Percentiles rank a stretch among this genome's conserved stretches.
Evolutionary conservation across 2,888 invertebrate genomes (phyloP).

Genomic region (Phaedon cochleariae): DNA sequence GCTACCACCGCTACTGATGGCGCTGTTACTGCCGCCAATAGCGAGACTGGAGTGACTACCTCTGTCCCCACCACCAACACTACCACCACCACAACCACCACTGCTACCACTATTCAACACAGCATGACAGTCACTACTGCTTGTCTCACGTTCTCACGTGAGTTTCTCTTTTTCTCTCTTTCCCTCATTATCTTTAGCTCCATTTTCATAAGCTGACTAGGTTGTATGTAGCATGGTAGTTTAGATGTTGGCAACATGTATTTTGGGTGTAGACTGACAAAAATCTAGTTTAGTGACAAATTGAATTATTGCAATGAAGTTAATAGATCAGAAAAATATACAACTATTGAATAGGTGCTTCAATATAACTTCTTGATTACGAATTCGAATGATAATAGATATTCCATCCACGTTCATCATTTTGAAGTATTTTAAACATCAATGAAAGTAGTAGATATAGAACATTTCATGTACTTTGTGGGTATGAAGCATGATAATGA

Average conservation of each 20-base stretch:
- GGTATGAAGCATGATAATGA: too few species aligned
- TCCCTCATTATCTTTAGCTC: slow-evolving; percentile 23
- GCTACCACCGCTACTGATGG: slow-evolving; percentile 57
- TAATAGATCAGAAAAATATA: too few species aligned
- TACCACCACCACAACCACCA: slow-evolving; percentile 30
- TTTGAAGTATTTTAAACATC: too few species aligned
- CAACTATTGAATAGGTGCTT: too few species aligned
- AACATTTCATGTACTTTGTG: too few species aligned
- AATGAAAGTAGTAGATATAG: too few species aligned
- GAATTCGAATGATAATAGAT: too few species aligned
- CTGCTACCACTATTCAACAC: slow-evolving; percentile 5
- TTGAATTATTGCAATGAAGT: too few species aligned
- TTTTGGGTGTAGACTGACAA: too few species aligned
- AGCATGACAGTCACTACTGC: slow-evolving; percentile 35
- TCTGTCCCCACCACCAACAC: slow-evolving; percentile 22
- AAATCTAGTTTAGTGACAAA: too few species aligned
- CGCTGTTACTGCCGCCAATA: slow-evolving; percentile 55
- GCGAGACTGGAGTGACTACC: slow-evolving; percentile 52
- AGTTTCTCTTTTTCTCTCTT: slow-evolving; percentile 39
- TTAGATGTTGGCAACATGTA: not conserved
- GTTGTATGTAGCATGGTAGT: not conserved
- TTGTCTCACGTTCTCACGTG: slow-evolving; percentile 43
- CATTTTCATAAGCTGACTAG: not conserved
- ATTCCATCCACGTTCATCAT: too few species aligned
- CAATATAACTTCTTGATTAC: too few species aligned